Evolutionary conservation across 2,888 invertebrate species (phyloP).

Genomic region (Allacma fusca): DNA sequence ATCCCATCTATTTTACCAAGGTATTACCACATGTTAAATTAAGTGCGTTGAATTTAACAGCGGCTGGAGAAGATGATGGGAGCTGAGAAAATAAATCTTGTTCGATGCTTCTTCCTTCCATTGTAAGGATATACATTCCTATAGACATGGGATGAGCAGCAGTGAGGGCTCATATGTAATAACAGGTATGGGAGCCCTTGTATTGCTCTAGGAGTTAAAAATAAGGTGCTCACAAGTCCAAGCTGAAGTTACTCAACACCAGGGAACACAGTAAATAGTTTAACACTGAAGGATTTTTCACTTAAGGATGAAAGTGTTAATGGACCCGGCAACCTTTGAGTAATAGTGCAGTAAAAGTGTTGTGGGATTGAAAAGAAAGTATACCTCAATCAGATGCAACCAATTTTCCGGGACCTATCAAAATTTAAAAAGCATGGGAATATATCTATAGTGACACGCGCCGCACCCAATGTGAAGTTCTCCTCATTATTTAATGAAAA

Average conservation of each 20-base stretch:
- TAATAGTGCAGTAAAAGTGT: not conserved
- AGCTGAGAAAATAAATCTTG: not conserved
- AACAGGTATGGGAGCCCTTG: too few relatives aligned
- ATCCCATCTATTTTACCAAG: not conserved
- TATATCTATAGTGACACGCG: slow-evolving; percentile 22
- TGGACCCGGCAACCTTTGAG: not conserved
- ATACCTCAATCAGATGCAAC: not conserved
- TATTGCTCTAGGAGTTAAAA: too few relatives aligned
- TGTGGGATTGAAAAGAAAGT: not conserved
- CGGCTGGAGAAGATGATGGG: not conserved
- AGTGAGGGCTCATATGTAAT: too few relatives aligned
- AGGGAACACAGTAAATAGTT: too few relatives aligned
- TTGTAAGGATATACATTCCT: too few relatives aligned
- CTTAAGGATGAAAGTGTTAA: slow-evolving; percentile 6
- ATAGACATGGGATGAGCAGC: too few relatives aligned
- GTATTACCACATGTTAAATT: not conserved
- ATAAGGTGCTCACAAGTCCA: not conserved
- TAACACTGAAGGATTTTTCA: not conserved
- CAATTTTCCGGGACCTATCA: not conserved
- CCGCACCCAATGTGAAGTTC: slow-evolving; percentile 19
- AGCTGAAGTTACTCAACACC: not conserved
- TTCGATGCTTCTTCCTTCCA: not conserved
- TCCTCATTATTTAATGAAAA: not conserved
- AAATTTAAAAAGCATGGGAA: not conserved
- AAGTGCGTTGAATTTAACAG: not conserved